These are phyloP conservation scores for Falco peregrinus DNA, from an alignment of 2,797 vertebrate genomes.

Conservation along the genomic window DNA sequence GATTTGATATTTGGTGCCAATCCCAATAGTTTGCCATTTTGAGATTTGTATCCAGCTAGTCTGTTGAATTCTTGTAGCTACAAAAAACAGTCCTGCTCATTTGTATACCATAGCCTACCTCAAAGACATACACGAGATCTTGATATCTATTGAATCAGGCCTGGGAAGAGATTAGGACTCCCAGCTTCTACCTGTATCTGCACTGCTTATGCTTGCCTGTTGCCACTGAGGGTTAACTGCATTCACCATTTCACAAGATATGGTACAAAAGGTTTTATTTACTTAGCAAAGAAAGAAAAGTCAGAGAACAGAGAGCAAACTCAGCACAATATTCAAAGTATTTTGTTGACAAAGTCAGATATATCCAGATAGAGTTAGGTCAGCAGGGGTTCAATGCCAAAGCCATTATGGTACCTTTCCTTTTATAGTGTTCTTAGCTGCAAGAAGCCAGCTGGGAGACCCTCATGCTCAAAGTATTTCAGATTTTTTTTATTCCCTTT, in stretches of 20 bases:
- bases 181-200: background rate
- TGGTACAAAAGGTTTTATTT: constrained; percentile 55
- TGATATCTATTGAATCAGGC: background rate
- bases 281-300: constrained; percentile 48
- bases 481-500: constrained; percentile 1
- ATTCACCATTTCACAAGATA: constrained; percentile 52
- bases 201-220: background rate
- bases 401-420: constrained; percentile 17
- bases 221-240: constrained; percentile 37
- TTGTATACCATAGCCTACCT: background rate
- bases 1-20: background rate
- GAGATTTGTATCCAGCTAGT: background rate
- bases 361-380: constrained; percentile 52
- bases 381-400: constrained; percentile 56
- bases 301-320: constrained; percentile 59
- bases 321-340: constrained; percentile 67
- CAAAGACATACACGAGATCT: background rate
- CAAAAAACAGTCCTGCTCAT: background rate
- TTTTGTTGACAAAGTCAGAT: constrained; percentile 67
- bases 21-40: background rate
- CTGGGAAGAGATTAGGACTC: background rate
- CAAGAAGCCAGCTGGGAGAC: constrained; percentile 19
- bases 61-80: background rate
- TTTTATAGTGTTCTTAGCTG: constrained; percentile 48
- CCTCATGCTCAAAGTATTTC: constrained; percentile 5